Conservation (phyloP, 2,888 invertebrate genomes). For the Pachymerium ferrugineum region DNA sequence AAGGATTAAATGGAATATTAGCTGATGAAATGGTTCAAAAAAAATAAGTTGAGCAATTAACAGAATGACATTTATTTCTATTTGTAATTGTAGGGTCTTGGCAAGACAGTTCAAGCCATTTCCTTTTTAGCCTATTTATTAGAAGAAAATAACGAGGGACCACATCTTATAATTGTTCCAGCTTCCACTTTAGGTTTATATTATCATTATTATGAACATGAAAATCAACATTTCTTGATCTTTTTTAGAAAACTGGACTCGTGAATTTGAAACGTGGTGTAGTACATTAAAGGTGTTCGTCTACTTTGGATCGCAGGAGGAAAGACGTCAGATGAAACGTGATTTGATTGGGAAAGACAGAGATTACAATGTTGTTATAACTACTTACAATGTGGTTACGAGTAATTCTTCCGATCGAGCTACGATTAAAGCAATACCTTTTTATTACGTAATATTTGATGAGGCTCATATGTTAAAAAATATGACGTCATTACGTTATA, state of each 20-base stretch:
- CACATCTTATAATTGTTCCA: slow-evolving; percentile 92
- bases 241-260: slow-evolving; percentile 50
- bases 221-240: slow-evolving; percentile 48
- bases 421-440: slow-evolving; percentile 73
- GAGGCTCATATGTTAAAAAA: slow-evolving; percentile 98
- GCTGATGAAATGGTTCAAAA: slow-evolving; percentile 81
- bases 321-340: slow-evolving; percentile 68
- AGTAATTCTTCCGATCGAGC: slow-evolving; percentile 83
- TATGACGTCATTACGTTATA: slow-evolving; percentile 86
- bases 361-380: slow-evolving; percentile 75
- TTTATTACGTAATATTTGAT: slow-evolving; percentile 92
- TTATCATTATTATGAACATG: neutral
- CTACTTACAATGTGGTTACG: slow-evolving; percentile 80
- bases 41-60: neutral
- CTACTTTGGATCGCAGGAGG: slow-evolving; percentile 84
- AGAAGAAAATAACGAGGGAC: slow-evolving; percentile 64
- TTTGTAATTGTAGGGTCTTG: slow-evolving; percentile 57
- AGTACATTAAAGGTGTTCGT: slow-evolving; percentile 61
- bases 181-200: slow-evolving; percentile 79
- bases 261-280: slow-evolving; percentile 49
- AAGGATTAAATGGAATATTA: slow-evolving; percentile 86
- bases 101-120: slow-evolving; percentile 91
- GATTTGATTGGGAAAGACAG: slow-evolving; percentile 67
- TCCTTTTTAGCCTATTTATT: slow-evolving; percentile 83
- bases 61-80: slow-evolving; percentile 29